Conservation (phyloP, 2,113 vertebrate species). For the Crotalus viridis region DNA sequence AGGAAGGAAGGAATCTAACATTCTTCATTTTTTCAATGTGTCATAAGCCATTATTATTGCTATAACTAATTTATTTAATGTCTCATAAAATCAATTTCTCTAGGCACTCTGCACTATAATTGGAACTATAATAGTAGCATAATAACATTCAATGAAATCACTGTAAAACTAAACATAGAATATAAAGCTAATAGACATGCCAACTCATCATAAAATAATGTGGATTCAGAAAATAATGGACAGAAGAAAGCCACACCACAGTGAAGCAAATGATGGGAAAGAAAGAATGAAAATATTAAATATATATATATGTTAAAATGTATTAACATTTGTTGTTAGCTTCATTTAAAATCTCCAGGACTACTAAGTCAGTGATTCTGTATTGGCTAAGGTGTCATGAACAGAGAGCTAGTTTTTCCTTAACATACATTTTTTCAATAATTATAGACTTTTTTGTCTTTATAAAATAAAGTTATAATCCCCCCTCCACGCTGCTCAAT, state of each 20-base stretch:
- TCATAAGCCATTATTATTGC: background rate
- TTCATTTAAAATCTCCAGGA: slow-evolving; percentile 11
- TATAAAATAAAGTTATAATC: slow-evolving; percentile 15
- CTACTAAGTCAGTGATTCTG: background rate
- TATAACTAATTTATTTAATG: background rate
- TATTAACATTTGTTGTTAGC: fast-evolving
- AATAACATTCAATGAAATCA: background rate
- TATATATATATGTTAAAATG: background rate
- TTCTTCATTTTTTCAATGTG: background rate
- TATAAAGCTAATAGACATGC: background rate
- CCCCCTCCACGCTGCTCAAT: background rate
- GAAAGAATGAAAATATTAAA: background rate
- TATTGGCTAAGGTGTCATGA: slow-evolving; percentile 19
- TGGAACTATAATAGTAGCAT: background rate
- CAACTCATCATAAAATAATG: background rate
- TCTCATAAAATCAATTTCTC: background rate
- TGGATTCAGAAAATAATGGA: background rate
- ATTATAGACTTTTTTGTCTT: background rate
- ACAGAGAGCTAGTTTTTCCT: background rate
- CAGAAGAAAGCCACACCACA: background rate
- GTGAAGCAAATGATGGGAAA: background rate
- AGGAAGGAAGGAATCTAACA: background rate
- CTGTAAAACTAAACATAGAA: background rate
- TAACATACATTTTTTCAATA: background rate
- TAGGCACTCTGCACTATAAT: background rate